These are phyloP conservation scores for Macropis europaea DNA, from an alignment of 2,888 invertebrate genomes.

Conservation along the genomic window DNA sequence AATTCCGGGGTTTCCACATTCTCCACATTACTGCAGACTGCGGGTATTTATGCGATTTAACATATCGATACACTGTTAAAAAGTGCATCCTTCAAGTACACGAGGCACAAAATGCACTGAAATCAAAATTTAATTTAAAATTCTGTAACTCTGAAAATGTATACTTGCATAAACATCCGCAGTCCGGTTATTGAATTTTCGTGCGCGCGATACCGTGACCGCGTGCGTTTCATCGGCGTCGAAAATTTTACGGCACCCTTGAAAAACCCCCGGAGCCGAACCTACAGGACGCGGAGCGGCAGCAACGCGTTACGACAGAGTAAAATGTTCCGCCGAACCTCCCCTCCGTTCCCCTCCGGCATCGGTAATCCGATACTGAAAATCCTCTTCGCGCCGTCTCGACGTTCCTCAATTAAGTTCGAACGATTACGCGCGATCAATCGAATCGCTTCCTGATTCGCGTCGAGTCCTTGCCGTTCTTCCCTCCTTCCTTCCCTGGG, in stretches of 20 bases:
- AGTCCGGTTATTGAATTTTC: too few relatives aligned
- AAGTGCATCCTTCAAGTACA: too few relatives aligned
- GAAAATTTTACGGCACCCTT: conserved; percentile 31
- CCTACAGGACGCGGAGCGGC: background rate
- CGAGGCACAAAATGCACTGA: too few relatives aligned
- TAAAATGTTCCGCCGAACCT: conserved; percentile 36
- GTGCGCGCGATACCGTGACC: conserved; percentile 27
- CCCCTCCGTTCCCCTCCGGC: too few relatives aligned
- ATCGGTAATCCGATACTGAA: background rate
- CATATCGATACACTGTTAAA: too few relatives aligned
- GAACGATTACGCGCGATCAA: conserved; percentile 27
- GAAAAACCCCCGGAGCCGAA: background rate
- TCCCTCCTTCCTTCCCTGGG: conserved; percentile 1
- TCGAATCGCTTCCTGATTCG: conserved; percentile 32
- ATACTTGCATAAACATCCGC: too few relatives aligned
- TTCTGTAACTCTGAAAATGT: too few relatives aligned
- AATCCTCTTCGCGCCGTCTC: background rate
- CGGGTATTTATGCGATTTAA: too few relatives aligned
- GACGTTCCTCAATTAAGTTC: conserved; percentile 17
- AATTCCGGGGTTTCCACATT: conserved; percentile 44
- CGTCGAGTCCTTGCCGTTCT: conserved; percentile 42
- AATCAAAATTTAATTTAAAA: too few relatives aligned
- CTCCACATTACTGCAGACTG: too few relatives aligned
- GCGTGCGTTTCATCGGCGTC: conserved; percentile 35
- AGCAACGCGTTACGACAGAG: conserved; percentile 2